Percentiles rank a stretch among this genome's conserved stretches.
These are phyloP conservation scores for Pseudomyrmex sp. DNA, from an alignment of 1,140 invertebrate species.

Conservation along the genomic window DNA sequence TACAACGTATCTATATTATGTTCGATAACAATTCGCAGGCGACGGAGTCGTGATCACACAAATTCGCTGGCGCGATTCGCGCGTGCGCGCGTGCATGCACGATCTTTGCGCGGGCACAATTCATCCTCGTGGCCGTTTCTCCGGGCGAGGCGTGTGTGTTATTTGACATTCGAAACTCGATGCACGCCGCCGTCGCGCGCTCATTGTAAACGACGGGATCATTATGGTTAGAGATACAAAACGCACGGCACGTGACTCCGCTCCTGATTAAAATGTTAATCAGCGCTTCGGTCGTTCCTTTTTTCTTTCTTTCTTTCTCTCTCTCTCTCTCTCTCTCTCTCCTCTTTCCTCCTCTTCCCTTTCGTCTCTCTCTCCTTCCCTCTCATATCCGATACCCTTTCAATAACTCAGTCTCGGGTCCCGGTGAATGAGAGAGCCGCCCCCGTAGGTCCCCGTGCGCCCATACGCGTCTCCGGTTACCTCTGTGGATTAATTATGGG, in stretches of 20 bases:
- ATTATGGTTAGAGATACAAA: constrained; percentile 71
- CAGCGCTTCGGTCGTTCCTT: constrained; percentile 66
- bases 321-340: background rate
- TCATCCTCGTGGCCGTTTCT: background rate
- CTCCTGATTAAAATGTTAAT: constrained; percentile 84
- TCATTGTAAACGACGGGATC: constrained; percentile 64
- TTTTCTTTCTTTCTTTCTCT: background rate
- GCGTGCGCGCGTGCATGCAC: no score
- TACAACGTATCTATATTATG: no score
- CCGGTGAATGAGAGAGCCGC: constrained; percentile 78
- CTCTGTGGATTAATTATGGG: constrained; percentile 84
- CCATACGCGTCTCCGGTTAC: constrained; percentile 84
- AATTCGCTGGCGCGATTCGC: background rate
- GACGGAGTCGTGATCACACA: background rate
- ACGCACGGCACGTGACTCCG: constrained; percentile 80
- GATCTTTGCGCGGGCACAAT: background rate
- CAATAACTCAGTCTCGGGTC: constrained; percentile 80
- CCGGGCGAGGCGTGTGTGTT: constrained; percentile 17
- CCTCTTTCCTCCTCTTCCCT: constrained; percentile 5
- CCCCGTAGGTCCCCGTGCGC: constrained; percentile 76
- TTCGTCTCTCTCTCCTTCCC: background rate
- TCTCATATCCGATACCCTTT: constrained; percentile 82
- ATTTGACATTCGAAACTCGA: constrained; percentile 62
- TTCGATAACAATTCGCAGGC: background rate
- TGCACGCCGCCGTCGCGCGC: background rate